Base-by-base conservation (phyloP, 2,113 vertebrate genomes). In the Calyptomena viridis region DNA sequence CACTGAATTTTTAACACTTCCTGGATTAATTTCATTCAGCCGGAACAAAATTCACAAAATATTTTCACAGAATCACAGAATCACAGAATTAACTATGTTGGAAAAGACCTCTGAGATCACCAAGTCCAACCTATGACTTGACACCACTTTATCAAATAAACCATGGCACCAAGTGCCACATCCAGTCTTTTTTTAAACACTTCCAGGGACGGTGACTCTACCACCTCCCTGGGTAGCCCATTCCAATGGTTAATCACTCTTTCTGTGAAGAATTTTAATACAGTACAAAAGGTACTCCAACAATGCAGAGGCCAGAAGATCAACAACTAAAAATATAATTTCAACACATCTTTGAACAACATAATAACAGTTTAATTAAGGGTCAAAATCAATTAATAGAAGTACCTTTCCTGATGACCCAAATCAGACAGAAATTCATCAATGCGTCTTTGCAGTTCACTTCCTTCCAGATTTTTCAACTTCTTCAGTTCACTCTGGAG, bases 401-500 rank as follows among this genome's bases (percentile, higher is more conserved):
- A 79, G 19, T 97, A 99, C 99, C 99, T 99, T 98, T 99, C 99
- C 95, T 99, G 99, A 97, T 99, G 98, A 96, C 99, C 99, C 96
- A 99, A 98, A 98, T 99, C 99, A 97, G 98, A 98, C 74, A 99
- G 97, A 96, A 99, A 98, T 75, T 98, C 97, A 97, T 99, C 98
- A 25, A 98, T 90, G 16, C 98, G 98, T 96, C 97, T 99, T 98
- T 99, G 99, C 95, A 98, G 97, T 94, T 99, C 98, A 63, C 68
- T 97, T 95, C 98, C 97, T 95, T 99, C 99, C 37, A 98, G 91
- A 64, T 77, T 98, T 97, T 99, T 98, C 96, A 99, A 93, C 94
- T 99, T 99, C 98, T 99, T 99, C 94, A 99, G 75, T 97, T 99
- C 99, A 87, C 99, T 99, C 96, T 98, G 99, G 74, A 99, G 98